Evolutionary conservation across 2,888 invertebrate genomes (phyloP).

Genomic region (Taphrorychus bicolor): DNA sequence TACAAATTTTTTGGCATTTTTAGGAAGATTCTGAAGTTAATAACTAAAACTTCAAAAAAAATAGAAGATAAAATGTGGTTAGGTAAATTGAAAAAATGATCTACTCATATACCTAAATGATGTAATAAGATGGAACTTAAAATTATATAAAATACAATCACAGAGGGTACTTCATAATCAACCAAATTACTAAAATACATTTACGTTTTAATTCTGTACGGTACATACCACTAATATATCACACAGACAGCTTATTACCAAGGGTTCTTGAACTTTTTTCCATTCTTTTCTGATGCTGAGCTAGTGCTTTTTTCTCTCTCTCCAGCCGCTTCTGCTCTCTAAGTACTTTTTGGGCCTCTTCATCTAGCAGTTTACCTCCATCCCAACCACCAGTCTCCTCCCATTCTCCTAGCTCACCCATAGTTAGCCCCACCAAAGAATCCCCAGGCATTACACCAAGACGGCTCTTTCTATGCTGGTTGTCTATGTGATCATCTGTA

Average conservation of each 20-base stretch:
- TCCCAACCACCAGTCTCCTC: slow-evolving; percentile 57
- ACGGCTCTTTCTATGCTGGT: slow-evolving; percentile 37
- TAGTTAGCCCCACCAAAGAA: slow-evolving; percentile 20
- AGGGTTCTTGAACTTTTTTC: slow-evolving; percentile 48
- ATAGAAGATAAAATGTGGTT: too few relatives aligned
- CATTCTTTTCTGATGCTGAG: slow-evolving; percentile 55
- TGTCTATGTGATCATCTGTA: slow-evolving; percentile 32
- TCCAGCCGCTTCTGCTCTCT: slow-evolving; percentile 55
- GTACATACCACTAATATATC: too few relatives aligned
- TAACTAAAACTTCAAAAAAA: too few relatives aligned
- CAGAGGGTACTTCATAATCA: too few relatives aligned
- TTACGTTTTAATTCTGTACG: too few relatives aligned
- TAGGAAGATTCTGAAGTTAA: too few relatives aligned
- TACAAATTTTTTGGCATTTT: too few relatives aligned
- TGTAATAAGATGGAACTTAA: too few relatives aligned
- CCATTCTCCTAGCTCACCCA: slow-evolving; percentile 57
- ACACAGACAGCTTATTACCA: slow-evolving; percentile 52
- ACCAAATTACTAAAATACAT: too few relatives aligned
- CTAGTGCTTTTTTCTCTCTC: slow-evolving; percentile 52
- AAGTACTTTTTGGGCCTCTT: slow-evolving; percentile 53
- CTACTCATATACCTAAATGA: too few relatives aligned
- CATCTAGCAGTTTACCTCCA: slow-evolving; percentile 50
- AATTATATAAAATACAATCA: too few relatives aligned
- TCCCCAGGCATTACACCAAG: not conserved
- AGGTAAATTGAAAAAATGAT: too few relatives aligned